Evolutionary conservation across 2,113 vertebrate species (phyloP).

Genomic region (Chaetodon trifascialis): DNA sequence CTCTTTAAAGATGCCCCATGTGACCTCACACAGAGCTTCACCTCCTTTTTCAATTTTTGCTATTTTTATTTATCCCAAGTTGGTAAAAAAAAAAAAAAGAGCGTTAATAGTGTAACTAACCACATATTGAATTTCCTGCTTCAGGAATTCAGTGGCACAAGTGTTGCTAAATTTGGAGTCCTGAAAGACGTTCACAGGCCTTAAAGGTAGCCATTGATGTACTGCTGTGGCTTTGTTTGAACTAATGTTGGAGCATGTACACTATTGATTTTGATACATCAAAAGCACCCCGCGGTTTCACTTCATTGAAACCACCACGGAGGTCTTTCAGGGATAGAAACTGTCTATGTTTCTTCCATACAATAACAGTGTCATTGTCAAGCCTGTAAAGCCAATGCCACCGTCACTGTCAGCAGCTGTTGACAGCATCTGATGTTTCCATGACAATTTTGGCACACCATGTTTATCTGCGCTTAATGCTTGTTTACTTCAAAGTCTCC

Average conservation of each 20-base stretch:
- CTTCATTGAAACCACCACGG: constrained; percentile 15
- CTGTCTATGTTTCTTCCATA: constrained; percentile 23
- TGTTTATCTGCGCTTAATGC: constrained; percentile 75
- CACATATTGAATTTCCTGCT: constrained; percentile 8
- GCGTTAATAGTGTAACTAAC: neutral
- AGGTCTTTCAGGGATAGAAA: constrained; percentile 42
- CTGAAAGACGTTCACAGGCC: constrained; percentile 30
- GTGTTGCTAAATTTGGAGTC: constrained; percentile 37
- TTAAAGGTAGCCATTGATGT: constrained; percentile 17
- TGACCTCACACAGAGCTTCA: constrained; percentile 1
- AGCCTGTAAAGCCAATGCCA: constrained; percentile 24
- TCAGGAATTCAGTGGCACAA: constrained; percentile 13
- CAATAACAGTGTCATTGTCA: constrained; percentile 43
- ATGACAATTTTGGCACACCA: constrained; percentile 67
- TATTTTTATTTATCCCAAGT: neutral
- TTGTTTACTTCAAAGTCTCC: constrained; percentile 76
- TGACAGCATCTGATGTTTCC: constrained; percentile 70
- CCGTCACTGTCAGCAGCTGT: constrained; percentile 41
- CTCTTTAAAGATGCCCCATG: neutral
- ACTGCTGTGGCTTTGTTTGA: constrained; percentile 23
- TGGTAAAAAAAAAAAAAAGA: neutral
- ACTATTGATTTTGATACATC: constrained; percentile 56
- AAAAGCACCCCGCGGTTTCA: constrained; percentile 29
- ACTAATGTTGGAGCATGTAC: constrained; percentile 37
- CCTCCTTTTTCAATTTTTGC: neutral